A percentile compares a stretch with the other conserved stretches of the same genome.
These are phyloP conservation scores for Zaprionus ornatus DNA, from an alignment of 1,140 invertebrate genomes.

Conservation along the genomic window DNA sequence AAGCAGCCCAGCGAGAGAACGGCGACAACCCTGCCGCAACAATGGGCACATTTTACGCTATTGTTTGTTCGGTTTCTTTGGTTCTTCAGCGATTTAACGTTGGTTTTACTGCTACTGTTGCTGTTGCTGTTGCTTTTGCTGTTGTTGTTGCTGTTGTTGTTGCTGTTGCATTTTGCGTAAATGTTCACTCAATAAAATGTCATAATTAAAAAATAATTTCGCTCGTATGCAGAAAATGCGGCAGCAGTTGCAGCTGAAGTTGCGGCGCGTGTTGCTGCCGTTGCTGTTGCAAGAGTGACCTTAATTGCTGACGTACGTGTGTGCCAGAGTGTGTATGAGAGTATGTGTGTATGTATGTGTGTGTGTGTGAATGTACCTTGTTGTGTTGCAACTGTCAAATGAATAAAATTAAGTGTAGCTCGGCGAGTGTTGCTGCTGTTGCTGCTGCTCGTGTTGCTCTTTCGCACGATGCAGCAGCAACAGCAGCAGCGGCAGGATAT, in stretches of 20 bases:
- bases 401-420: constrained; percentile 81
- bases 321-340: constrained; percentile 34
- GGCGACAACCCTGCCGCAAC: constrained; percentile 7
- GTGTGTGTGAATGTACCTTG: too few relatives aligned
- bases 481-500: constrained; percentile 70
- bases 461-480: constrained; percentile 53
- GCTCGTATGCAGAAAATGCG: constrained; percentile 39
- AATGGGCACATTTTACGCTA: constrained; percentile 8
- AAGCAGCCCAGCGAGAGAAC: not conserved
- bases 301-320: constrained; percentile 77
- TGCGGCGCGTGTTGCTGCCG: constrained; percentile 19
- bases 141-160: constrained; percentile 39
- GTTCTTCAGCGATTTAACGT: not conserved
- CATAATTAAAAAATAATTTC: constrained; percentile 78
- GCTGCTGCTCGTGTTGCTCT: too few relatives aligned
- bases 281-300: constrained; percentile 58
- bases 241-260: constrained; percentile 37
- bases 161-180: constrained; percentile 49
- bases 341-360: constrained; percentile 8
- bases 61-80: not conserved
- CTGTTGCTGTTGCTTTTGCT: constrained; percentile 12
- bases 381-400: constrained; percentile 78
- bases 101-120: constrained; percentile 39
- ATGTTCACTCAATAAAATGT: constrained; percentile 79
- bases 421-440: constrained; percentile 34